phyloP scores from a whole-genome alignment of 1,140 invertebrate species.

The Saccostrea cuccullata region DNA sequence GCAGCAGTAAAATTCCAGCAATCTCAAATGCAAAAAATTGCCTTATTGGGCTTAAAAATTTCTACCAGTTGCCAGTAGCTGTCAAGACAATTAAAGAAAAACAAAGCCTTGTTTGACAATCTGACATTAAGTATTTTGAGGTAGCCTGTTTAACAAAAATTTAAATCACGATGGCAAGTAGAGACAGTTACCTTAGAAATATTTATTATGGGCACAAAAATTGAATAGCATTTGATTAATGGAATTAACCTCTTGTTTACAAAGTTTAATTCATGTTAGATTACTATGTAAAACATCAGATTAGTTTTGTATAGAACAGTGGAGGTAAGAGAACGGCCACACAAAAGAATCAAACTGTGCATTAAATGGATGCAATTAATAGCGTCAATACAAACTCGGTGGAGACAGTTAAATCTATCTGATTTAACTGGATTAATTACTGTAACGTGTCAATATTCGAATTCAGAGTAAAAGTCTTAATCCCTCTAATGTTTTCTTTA shows the following conservation, averaged over 20 bases:
- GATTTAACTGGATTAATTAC: conserved; percentile 34
- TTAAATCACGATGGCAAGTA: not conserved
- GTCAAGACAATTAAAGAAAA: conserved; percentile 4
- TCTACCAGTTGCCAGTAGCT: conserved; percentile 16
- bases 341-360: conserved; percentile 14
- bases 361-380: conserved; percentile 26
- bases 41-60: not conserved
- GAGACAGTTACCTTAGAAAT: not conserved
- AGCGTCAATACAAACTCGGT: not conserved
- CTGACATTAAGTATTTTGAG: not conserved
- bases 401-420: conserved; percentile 11
- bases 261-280: conserved; percentile 21
- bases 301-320: not conserved
- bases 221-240: conserved; percentile 25
- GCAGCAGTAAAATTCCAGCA: not conserved
- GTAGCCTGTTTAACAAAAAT: not conserved
- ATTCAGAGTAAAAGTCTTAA: conserved; percentile 19
- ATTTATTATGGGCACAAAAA: not conserved
- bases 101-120: not conserved
- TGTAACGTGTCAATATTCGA: conserved; percentile 12
- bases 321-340: not conserved
- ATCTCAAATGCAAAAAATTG: conserved; percentile 2
- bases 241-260: not conserved
- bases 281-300: conserved; percentile 26
- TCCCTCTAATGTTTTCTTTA: not conserved